A percentile compares a stretch with the other conserved stretches of the same genome.
phyloP scores from a whole-genome alignment of 2,888 invertebrate genomes.

The Galeopsomyia nigrocyanea region DNA sequence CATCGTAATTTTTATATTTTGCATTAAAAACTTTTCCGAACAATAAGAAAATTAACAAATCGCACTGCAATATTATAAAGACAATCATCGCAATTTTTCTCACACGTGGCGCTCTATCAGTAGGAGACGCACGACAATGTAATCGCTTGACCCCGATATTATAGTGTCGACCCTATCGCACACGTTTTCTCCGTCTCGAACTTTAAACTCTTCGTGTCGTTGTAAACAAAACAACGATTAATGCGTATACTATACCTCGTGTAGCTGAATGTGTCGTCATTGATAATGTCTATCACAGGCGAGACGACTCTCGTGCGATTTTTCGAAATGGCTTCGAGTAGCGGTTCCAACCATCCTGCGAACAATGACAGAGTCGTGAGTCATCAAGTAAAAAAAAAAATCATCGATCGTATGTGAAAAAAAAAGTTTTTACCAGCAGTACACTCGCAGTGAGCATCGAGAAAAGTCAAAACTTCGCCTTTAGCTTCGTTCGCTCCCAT shows the following conservation, averaged over 20 bases:
- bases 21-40: too few species aligned
- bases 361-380: slow-evolving; percentile 49
- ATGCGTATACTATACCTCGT: slow-evolving; percentile 66
- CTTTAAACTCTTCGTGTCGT: slow-evolving; percentile 13
- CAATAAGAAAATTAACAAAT: too few species aligned
- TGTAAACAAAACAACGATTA: background rate
- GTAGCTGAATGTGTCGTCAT: slow-evolving; percentile 96
- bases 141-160: background rate
- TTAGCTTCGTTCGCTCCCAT: slow-evolving; percentile 80
- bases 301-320: slow-evolving; percentile 79
- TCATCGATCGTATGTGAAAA: too few species aligned
- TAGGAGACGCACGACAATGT: too few species aligned
- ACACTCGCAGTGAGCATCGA: slow-evolving; percentile 96
- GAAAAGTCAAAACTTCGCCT: slow-evolving; percentile 87
- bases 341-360: slow-evolving; percentile 84
- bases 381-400: slow-evolving; percentile 8
- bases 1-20: too few species aligned
- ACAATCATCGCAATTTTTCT: too few species aligned
- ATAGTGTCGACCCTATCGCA: background rate
- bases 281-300: slow-evolving; percentile 94
- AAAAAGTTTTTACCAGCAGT: slow-evolving; percentile 77
- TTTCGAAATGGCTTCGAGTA: slow-evolving; percentile 76
- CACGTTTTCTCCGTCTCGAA: background rate
- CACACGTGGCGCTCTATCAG: too few species aligned
- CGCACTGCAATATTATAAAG: too few species aligned